phyloP scores from a whole-genome alignment of 2,888 invertebrate genomes.

The Polydrusus cervinus region DNA sequence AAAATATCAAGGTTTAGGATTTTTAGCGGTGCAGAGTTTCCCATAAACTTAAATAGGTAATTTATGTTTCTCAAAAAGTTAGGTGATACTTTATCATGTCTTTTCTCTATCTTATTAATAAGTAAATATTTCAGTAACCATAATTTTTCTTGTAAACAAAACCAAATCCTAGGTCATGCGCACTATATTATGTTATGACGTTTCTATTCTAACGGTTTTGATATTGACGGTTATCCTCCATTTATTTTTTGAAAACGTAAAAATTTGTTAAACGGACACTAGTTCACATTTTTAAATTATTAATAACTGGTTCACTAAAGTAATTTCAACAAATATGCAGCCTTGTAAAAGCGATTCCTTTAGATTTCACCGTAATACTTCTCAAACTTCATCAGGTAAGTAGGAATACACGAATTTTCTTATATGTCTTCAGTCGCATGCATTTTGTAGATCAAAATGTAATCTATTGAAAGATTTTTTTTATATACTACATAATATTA shows the following conservation, averaged over 20 bases:
- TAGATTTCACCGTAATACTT: conserved; percentile 63
- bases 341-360: conserved; percentile 62
- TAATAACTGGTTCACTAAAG: conserved; percentile 8
- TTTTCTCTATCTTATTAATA: too few species aligned
- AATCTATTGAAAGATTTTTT: not conserved
- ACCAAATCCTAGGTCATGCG: conserved; percentile 16
- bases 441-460: not conserved
- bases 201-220: conserved; percentile 16
- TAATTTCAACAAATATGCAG: conserved; percentile 48
- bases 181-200: not conserved
- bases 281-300: not conserved
- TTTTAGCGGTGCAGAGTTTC: too few species aligned
- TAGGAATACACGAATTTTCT: not conserved
- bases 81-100: too few species aligned
- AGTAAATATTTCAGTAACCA: too few species aligned
- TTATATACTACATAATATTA: too few species aligned
- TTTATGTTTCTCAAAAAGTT: too few species aligned
- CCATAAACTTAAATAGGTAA: too few species aligned
- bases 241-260: conserved; percentile 25
- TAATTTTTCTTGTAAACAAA: too few species aligned
- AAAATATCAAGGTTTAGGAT: too few species aligned
- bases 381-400: conserved; percentile 58
- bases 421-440: too few species aligned
- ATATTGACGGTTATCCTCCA: conserved; percentile 4
- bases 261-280: not conserved